Base-by-base conservation (phyloP, 2,113 vertebrate genomes). In the Ammodytes dubius region DNA sequence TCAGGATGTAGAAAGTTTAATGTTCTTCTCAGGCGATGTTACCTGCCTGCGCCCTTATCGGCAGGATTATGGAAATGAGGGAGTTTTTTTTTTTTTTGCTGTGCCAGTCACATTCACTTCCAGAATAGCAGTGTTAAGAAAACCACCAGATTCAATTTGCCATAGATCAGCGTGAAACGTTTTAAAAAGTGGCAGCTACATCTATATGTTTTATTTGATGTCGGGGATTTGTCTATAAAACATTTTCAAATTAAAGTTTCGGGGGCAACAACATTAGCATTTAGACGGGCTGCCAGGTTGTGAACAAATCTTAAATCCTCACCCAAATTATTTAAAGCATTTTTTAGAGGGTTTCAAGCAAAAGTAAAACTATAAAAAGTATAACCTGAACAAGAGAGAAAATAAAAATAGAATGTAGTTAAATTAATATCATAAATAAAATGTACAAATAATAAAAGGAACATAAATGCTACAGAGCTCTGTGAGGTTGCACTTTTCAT, bases 41-140 rank as follows among this genome's bases (percentile, higher is more conserved):
- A 70, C 17, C 60, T 37, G 46, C 70, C 47, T 12, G 27, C 61
- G 64, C 63, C 19, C 59, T 46, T 66, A 66, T 85, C 67, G 15
- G 40, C 39, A 42, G 58, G 54, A 70, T 87, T 83, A 74, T 81
- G 77, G 50, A 86, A 86, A 82, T 83, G 45, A 58, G 46, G n/a
- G 6, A 42, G 13, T 7, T 13, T 64, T 1, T 67, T 13, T 64
- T 1, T 67, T 66, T 27, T 27, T 27, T 66, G n/a, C 59, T 73
- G 3, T 74, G 17, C 27, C 27, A 27, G 27, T 61, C 47, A 63
- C 40, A 46, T 63, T 72, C 53, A 42, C 11, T 57, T 50, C 40
- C 50, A 43, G 27, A 76, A 79, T 15, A 60, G 14, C 52, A 68
- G 66, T 43, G 53, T 70, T 19, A 45, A 52, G 56, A 76, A 50